phyloP scores from a whole-genome alignment of 2,888 invertebrate species.

The Apodemia zela region DNA sequence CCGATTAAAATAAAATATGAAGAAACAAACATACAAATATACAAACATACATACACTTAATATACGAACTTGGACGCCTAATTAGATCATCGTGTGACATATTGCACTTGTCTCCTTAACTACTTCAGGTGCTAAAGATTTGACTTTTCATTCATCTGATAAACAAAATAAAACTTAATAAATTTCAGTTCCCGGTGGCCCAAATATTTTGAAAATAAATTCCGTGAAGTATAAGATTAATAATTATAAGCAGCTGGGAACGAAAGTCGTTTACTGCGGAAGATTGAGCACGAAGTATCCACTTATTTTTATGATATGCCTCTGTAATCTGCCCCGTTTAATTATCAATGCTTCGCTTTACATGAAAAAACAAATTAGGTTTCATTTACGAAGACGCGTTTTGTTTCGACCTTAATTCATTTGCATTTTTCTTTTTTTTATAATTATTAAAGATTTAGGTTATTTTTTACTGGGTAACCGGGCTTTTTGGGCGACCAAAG shows the following conservation, averaged over 20 bases:
- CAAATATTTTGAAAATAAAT: neutral
- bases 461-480: too few relatives aligned
- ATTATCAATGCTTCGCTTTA: constrained; percentile 21
- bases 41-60: too few relatives aligned
- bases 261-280: constrained; percentile 18
- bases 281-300: constrained; percentile 21
- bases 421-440: neutral
- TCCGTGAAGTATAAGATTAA: neutral
- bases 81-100: too few relatives aligned
- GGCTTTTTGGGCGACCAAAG: too few relatives aligned
- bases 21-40: too few relatives aligned
- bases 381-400: neutral
- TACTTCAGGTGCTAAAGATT: too few relatives aligned
- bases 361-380: constrained; percentile 17
- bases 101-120: too few relatives aligned
- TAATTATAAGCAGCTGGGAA: constrained; percentile 4
- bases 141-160: too few relatives aligned
- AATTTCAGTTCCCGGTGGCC: neutral
- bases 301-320: constrained; percentile 20
- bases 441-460: neutral
- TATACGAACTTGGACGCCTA: too few relatives aligned
- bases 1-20: too few relatives aligned
- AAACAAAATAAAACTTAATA: too few relatives aligned
- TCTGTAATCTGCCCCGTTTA: constrained; percentile 21
- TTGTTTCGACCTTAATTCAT: neutral